Evolutionary conservation across 2,113 vertebrate species (phyloP).

Genomic region (Microcebus jonahi): DNA sequence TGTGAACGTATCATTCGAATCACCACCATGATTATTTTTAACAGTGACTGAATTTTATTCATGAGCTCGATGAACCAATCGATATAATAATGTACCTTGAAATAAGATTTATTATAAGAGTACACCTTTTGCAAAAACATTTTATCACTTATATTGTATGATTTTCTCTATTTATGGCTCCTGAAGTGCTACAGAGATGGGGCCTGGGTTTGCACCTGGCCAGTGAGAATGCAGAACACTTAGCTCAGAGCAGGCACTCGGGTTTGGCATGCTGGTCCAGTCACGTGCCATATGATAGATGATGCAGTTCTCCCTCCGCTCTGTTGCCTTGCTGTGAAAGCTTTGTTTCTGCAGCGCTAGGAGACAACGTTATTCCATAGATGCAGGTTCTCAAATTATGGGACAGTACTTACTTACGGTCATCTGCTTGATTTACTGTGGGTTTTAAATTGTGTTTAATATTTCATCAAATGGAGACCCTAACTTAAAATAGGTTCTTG

Average conservation of each 20-base stretch:
- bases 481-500: neutral
- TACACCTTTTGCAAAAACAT: neutral
- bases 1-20: neutral
- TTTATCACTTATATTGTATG: neutral
- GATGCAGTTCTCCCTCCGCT: too few relatives aligned
- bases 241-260: neutral
- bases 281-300: neutral
- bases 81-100: neutral
- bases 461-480: neutral
- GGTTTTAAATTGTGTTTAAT: neutral
- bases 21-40: neutral
- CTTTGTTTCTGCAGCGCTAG: neutral
- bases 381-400: neutral
- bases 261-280: neutral
- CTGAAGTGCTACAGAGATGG: neutral
- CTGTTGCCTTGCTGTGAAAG: neutral
- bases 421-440: neutral
- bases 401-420: neutral
- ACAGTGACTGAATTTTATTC: neutral
- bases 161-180: neutral
- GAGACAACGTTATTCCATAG: neutral
- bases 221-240: neutral
- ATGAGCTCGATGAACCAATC: neutral
- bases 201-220: neutral
- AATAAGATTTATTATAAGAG: slow-evolving; percentile 5